A percentile compares a stretch with the other conserved stretches of the same genome.
Conservation (phyloP, 1,140 invertebrate species). For the Leptonema lineaticorne region DNA sequence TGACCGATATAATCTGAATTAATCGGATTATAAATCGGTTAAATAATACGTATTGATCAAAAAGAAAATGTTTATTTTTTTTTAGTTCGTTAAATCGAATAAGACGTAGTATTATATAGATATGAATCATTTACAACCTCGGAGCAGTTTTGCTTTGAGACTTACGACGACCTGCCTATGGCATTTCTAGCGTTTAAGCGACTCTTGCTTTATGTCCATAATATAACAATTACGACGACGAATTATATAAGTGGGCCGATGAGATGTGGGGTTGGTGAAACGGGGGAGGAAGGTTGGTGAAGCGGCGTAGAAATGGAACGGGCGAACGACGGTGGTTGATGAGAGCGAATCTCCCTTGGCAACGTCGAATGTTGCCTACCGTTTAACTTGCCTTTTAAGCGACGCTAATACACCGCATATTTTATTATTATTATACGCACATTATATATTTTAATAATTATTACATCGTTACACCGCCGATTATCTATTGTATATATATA, state of each 20-base stretch:
- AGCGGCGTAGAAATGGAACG: conserved; percentile 8
- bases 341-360: neutral
- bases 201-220: conserved; percentile 41
- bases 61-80: too few relatives aligned
- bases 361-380: conserved; percentile 19
- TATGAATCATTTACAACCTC: too few relatives aligned
- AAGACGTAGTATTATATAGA: too few relatives aligned
- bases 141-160: neutral
- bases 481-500: too few relatives aligned
- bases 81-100: too few relatives aligned
- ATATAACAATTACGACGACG: conserved; percentile 39
- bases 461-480: too few relatives aligned
- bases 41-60: too few relatives aligned
- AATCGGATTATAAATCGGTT: too few relatives aligned
- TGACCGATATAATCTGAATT: too few relatives aligned
- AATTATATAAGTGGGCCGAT: conserved; percentile 35
- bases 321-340: neutral
- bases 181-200: conserved; percentile 34
- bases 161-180: conserved; percentile 9
- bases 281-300: neutral
- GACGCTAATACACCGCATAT: conserved; percentile 1
- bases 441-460: too few relatives aligned
- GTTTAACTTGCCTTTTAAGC: conserved; percentile 29
- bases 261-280: conserved; percentile 13
- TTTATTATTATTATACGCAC: conserved; percentile 6